Conservation (phyloP, 2,113 vertebrate genomes). For the Dasypus novemcinctus region DNA sequence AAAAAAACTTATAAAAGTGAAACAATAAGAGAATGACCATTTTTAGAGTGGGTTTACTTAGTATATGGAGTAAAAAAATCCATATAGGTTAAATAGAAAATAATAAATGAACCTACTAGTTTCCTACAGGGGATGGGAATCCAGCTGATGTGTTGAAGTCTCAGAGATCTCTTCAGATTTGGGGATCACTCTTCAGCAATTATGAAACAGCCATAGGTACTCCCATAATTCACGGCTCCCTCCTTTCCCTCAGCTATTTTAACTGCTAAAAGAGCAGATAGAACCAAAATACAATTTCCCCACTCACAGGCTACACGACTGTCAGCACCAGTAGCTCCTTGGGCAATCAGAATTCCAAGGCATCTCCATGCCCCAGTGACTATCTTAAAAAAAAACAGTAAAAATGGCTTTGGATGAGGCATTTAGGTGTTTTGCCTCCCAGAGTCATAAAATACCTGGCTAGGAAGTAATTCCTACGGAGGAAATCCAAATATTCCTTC, state of each 20-base stretch:
- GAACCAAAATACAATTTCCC: too few species aligned
- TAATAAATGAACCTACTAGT: not conserved
- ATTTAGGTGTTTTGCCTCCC: conserved; percentile 31
- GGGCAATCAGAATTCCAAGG: conserved; percentile 1
- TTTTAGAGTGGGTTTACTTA: conserved; percentile 37
- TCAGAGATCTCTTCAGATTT: not conserved
- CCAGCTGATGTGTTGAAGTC: not conserved
- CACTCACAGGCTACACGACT: too few species aligned
- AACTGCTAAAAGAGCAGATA: too few species aligned
- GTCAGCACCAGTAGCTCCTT: too few species aligned
- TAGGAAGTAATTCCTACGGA: not conserved
- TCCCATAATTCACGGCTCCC: not conserved
- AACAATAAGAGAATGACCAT: conserved; percentile 27
- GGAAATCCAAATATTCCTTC: conserved; percentile 25
- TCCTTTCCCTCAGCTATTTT: too few species aligned
- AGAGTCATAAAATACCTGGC: conserved; percentile 10
- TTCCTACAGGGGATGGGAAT: not conserved
- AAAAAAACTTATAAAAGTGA: conserved; percentile 5
- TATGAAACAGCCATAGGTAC: not conserved
- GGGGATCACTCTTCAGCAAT: not conserved
- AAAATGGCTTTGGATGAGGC: conserved; percentile 14
- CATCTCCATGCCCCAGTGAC: not conserved
- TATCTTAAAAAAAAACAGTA: not conserved
- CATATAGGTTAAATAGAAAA: conserved; percentile 8
- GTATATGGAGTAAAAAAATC: not conserved